phyloP scores from a whole-genome alignment of 1,140 invertebrate species.

The Onthophagus taurus region DNA sequence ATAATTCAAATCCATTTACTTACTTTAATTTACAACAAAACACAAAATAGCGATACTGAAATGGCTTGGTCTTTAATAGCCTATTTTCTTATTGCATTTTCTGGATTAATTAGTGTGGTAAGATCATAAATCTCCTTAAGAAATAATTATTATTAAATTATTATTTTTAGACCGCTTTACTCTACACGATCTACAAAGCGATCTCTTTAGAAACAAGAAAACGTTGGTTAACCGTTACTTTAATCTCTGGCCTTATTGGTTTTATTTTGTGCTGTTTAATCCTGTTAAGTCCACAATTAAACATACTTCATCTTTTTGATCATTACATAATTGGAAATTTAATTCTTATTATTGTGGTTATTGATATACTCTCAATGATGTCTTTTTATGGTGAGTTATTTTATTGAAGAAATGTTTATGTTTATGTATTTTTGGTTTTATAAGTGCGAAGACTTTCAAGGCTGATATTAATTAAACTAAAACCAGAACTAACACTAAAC shows the following conservation, averaged over 20 bases:
- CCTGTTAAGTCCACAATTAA: constrained; percentile 27
- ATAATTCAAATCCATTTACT: constrained; percentile 39
- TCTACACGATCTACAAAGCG: constrained; percentile 40
- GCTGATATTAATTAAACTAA: neutral
- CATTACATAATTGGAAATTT: constrained; percentile 43
- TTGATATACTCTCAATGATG: constrained; percentile 42
- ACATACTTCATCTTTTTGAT: constrained; percentile 41
- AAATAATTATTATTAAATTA: constrained; percentile 12
- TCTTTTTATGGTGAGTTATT: constrained; percentile 41
- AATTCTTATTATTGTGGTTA: constrained; percentile 37
- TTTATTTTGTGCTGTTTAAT: constrained; percentile 33
- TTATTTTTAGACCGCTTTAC: constrained; percentile 38
- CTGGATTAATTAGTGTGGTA: constrained; percentile 44
- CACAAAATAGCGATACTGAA: constrained; percentile 26
- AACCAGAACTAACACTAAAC: too few relatives aligned
- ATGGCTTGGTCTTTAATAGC: constrained; percentile 36
- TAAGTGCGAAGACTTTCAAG: neutral
- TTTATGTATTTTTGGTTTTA: neutral
- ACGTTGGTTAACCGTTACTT: constrained; percentile 38
- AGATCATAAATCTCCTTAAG: constrained; percentile 12
- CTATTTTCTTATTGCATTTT: constrained; percentile 37
- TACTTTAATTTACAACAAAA: constrained; percentile 39
- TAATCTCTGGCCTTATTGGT: constrained; percentile 28
- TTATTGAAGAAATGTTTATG: constrained; percentile 9
- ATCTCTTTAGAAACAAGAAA: constrained; percentile 37